Evolutionary conservation across 1,140 invertebrate species (phyloP), one percentile per base, ranked within the genome.

Genomic region (Protaetia brevitarsis): DNA sequence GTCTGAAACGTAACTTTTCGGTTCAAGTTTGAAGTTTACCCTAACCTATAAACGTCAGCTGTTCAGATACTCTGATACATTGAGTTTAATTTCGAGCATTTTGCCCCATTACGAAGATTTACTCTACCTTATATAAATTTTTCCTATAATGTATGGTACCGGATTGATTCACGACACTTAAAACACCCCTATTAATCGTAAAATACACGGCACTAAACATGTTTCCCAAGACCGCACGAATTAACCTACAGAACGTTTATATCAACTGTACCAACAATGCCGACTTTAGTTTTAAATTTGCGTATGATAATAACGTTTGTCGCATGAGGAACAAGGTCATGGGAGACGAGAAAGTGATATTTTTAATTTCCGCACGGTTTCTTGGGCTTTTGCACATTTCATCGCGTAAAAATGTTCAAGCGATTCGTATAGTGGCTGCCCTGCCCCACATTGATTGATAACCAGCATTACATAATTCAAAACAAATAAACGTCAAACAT

Each of bases 201-300:
- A 66, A 65, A 61, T 63, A 68, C 7, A 63, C 66, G 7, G 60
- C 16, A 36, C 63, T 57, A 57, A 65, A 65, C 63, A 64, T 65
- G 16, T 51, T 60, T 26, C 19, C 19, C 34, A 45, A 10, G n/a
- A 5, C n/a, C 3, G 16, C 30, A 13, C 41, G 16, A 16, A 19
- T 23, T 64, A 64, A 64, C 63, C 63, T 64, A 64, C 36, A 64
- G 26, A 51, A 51, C 41, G 19, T 7, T n/a, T 21, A 13, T 23
- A n/a, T n/a, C n/a, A n/a, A n/a, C n/a, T n/a, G n/a, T n/a, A 21
- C n/a, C 16, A 21, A 51, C 41, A 21, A 23, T 23, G 16, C 21
- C 41, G 19, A 23, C 7, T 23, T 51, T 51, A 21, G 19, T 23
- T 51, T 7, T 23, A 10, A 51, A 51, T 23, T 51, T 51, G 41